Conservation (phyloP, 2,797 vertebrate genomes). For the Pangasius krempfi region DNA sequence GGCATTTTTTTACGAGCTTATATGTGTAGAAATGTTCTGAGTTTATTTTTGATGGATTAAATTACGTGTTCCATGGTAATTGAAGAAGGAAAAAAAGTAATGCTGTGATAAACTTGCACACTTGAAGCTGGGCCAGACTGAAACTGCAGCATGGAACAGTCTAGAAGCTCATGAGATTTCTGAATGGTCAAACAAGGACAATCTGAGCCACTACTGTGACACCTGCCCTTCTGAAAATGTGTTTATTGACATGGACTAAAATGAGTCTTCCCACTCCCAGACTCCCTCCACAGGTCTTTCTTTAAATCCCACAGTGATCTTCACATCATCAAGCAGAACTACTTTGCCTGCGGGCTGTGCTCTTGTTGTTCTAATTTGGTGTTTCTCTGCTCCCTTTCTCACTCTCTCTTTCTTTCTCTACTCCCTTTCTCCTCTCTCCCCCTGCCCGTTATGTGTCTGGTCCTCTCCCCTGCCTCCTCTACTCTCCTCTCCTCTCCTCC, state of each 20-base stretch:
- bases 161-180: constrained; percentile 13
- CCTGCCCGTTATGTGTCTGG: constrained; percentile 56
- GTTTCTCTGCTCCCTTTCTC: constrained; percentile 82
- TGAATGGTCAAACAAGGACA: constrained; percentile 38
- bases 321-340: constrained; percentile 62
- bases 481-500: constrained; percentile 49
- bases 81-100: not conserved
- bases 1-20: not conserved
- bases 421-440: constrained; percentile 75
- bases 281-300: constrained; percentile 56
- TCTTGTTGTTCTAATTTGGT: constrained; percentile 79
- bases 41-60: not conserved
- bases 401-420: constrained; percentile 76
- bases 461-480: constrained; percentile 48
- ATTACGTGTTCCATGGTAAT: not conserved
- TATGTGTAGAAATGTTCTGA: not conserved
- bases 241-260: constrained; percentile 72
- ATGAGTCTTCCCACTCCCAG: constrained; percentile 42
- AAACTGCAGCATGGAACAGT: constrained; percentile 28
- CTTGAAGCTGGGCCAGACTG: not conserved
- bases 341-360: constrained; percentile 68
- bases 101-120: not conserved
- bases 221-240: constrained; percentile 85
- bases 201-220: constrained; percentile 82
- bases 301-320: constrained; percentile 70